Evolutionary conservation across 2,888 invertebrate species (phyloP).

Genomic region (Trichacis sp.): DNA sequence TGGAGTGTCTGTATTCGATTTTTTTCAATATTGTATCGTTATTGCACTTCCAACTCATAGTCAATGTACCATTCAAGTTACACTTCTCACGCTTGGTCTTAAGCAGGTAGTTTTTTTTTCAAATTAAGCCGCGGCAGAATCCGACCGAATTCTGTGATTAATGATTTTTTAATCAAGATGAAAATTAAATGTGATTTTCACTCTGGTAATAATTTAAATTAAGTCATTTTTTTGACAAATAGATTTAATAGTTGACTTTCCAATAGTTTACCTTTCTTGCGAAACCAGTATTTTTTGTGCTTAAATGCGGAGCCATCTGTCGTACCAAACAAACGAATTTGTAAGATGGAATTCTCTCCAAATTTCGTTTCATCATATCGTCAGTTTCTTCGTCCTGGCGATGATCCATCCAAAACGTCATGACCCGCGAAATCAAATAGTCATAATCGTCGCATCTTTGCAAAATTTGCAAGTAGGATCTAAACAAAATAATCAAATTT

Average conservation of each 20-base stretch:
- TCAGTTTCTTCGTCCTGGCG: constrained; percentile 69
- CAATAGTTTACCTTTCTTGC: constrained; percentile 68
- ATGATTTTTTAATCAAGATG: too few relatives aligned
- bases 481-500: constrained; percentile 64
- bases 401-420: constrained; percentile 88
- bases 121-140: too few relatives aligned
- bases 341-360: constrained; percentile 77
- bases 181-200: neutral
- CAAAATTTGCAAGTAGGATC: constrained; percentile 76
- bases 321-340: constrained; percentile 87
- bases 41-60: too few relatives aligned
- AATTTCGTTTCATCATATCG: constrained; percentile 64
- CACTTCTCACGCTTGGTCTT: too few relatives aligned
- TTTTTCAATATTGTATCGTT: too few relatives aligned
- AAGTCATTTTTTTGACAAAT: too few relatives aligned
- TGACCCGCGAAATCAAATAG: constrained; percentile 81
- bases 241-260: neutral
- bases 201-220: too few relatives aligned
- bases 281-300: constrained; percentile 70
- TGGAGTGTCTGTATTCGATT: too few relatives aligned
- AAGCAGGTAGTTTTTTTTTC: too few relatives aligned
- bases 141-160: too few relatives aligned
- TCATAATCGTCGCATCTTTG: constrained; percentile 74
- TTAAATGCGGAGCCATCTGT: constrained; percentile 85
- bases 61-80: too few relatives aligned